Percentiles rank a stretch among this genome's conserved stretches.
phyloP scores from a whole-genome alignment of 2,113 vertebrate genomes.

The Empidonax alnorum region DNA sequence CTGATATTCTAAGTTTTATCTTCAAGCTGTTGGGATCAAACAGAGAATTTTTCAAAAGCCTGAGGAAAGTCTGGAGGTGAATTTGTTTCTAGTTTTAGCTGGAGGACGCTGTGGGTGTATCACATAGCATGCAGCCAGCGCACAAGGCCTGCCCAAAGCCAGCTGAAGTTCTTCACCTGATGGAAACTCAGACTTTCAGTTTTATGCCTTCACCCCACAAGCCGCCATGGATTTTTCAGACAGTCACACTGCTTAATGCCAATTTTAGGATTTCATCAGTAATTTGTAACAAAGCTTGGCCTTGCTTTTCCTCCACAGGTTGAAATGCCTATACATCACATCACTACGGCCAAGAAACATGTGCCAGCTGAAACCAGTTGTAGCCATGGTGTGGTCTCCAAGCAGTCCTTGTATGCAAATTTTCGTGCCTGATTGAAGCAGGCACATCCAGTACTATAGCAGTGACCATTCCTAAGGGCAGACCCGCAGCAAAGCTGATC shows the following conservation, averaged over 20 bases:
- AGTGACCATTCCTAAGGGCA: background rate
- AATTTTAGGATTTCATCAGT: background rate
- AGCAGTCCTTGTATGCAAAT: background rate
- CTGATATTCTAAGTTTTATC: background rate
- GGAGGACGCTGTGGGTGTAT: background rate
- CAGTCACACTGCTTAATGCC: background rate
- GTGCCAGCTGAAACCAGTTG: background rate
- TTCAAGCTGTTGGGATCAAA: background rate
- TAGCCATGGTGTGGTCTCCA: background rate
- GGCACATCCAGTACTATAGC: background rate
- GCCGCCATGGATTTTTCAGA: background rate
- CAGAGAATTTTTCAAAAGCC: background rate
- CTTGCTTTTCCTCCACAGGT: background rate
- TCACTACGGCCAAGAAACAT: background rate
- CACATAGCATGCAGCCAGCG: fast-evolving
- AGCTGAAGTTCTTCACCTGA: background rate
- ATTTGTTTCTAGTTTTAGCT: background rate
- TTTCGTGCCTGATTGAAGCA: background rate
- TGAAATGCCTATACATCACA: background rate
- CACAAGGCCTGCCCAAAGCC: background rate
- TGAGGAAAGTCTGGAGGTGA: background rate
- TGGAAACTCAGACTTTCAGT: background rate
- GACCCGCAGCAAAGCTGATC: background rate
- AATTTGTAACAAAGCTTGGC: background rate
- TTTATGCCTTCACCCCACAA: background rate